Conservation (phyloP, 2,888 invertebrate genomes). For the Shargacucullia verbasci region DNA sequence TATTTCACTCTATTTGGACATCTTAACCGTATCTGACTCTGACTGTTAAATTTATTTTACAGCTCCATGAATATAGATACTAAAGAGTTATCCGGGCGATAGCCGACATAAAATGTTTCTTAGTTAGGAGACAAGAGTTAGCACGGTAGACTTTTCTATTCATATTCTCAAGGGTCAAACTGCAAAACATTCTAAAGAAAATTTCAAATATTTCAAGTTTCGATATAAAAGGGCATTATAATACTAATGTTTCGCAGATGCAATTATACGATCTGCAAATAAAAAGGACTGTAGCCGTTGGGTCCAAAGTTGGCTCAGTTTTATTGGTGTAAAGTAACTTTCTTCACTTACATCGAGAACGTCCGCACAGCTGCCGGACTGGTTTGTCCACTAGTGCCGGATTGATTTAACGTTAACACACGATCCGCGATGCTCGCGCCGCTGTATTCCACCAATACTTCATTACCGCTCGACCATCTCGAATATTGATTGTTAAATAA, state of each 20-base stretch:
- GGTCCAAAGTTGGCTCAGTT: constrained; percentile 50
- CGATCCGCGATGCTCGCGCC: constrained; percentile 76
- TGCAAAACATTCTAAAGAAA: too few relatives aligned
- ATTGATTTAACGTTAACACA: constrained; percentile 87
- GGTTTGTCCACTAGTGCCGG: constrained; percentile 88
- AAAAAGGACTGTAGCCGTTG: constrained; percentile 31
- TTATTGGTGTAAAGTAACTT: constrained; percentile 61
- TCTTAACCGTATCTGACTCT: too few relatives aligned
- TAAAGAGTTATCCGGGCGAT: too few relatives aligned
- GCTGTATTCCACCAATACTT: constrained; percentile 75
- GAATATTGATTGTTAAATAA: constrained; percentile 57
- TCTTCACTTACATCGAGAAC: constrained; percentile 76
- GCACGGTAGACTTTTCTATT: too few relatives aligned
- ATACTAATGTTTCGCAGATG: constrained; percentile 28
- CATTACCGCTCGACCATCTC: constrained; percentile 78
- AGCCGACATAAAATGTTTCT: too few relatives aligned
- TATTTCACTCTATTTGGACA: too few relatives aligned
- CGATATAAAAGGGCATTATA: constrained; percentile 17
- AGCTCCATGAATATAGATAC: too few relatives aligned
- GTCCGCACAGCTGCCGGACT: constrained; percentile 87
- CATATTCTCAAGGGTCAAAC: too few relatives aligned
- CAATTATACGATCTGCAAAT: constrained; percentile 38
- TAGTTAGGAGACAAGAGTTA: too few relatives aligned
- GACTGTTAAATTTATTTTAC: too few relatives aligned
- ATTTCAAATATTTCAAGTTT: constrained; percentile 5